Percentiles rank a stretch among this genome's conserved stretches.
phyloP scores from a whole-genome alignment of 2,888 invertebrate genomes.

The Ophion ellenae region DNA sequence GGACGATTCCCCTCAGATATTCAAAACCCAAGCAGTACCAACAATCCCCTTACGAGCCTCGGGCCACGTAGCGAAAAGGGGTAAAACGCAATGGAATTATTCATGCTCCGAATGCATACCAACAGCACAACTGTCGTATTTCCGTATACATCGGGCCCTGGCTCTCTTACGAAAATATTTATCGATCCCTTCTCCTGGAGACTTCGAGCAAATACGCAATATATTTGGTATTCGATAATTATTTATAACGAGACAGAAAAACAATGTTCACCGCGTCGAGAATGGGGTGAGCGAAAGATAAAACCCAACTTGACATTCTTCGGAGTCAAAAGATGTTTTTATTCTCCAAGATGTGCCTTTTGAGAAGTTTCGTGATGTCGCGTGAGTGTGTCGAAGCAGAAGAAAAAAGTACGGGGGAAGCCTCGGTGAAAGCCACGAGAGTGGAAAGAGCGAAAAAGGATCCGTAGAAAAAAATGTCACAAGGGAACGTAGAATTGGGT shows the following conservation, averaged over 20 bases:
- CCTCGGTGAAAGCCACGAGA: constrained; percentile 41
- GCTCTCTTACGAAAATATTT: constrained; percentile 35
- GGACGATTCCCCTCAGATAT: constrained; percentile 60
- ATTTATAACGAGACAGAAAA: too few species aligned
- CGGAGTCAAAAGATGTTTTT: too few species aligned
- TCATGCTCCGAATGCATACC: constrained; percentile 71
- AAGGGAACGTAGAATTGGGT: constrained; percentile 67
- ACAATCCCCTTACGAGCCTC: constrained; percentile 65
- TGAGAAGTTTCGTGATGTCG: constrained; percentile 1
- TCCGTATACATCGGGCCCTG: constrained; percentile 18
- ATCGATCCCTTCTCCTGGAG: constrained; percentile 29
- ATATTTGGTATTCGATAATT: background rate
- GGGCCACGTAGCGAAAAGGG: constrained; percentile 75
- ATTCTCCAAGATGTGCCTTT: constrained; percentile 18
- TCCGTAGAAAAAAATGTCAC: constrained; percentile 53
- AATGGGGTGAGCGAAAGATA: too few species aligned
- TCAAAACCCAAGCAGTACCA: constrained; percentile 49
- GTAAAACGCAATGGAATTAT: constrained; percentile 80
- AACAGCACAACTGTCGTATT: constrained; percentile 48
- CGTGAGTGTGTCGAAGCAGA: constrained; percentile 33
- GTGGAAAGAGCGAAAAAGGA: constrained; percentile 34
- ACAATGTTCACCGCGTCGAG: too few species aligned
- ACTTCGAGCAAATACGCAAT: background rate
- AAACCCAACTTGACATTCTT: too few species aligned
- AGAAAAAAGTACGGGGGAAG: constrained; percentile 60